Evolutionary conservation across 2,797 vertebrate genomes (phyloP).

Genomic region (Girardinus metallicus): DNA sequence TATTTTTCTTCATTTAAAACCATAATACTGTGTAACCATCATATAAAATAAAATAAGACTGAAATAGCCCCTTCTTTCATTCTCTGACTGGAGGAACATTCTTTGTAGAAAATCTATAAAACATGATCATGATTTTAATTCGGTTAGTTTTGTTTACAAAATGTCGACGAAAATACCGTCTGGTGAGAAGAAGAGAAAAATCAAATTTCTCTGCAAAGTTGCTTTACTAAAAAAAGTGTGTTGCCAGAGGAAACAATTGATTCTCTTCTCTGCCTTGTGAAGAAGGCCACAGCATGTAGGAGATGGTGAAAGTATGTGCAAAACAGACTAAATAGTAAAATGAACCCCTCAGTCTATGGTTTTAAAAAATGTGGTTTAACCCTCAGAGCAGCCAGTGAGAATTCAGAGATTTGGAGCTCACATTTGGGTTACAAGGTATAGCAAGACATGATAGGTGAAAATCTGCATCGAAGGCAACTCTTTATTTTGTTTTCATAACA

Average conservation of each 20-base stretch:
- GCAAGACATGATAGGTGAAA: conserved; percentile 49
- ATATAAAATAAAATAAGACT: conserved; percentile 28
- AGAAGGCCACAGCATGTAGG: conserved; percentile 61
- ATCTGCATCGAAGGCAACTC: conserved; percentile 67
- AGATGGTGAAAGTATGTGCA: conserved; percentile 64
- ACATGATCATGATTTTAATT: conserved; percentile 27
- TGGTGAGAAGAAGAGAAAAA: conserved; percentile 33
- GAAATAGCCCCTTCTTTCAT: conserved; percentile 30
- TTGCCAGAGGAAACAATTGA: conserved; percentile 32
- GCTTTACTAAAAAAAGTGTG: conserved; percentile 16
- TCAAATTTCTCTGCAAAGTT: conserved; percentile 30
- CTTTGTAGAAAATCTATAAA: conserved; percentile 34
- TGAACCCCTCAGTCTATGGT: conserved; percentile 19
- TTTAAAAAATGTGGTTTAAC: conserved; percentile 53
- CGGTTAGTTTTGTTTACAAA: conserved; percentile 25
- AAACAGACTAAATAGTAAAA: conserved; percentile 73
- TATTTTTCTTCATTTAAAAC: conserved; percentile 19
- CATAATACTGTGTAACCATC: conserved; percentile 13
- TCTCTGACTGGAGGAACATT: conserved; percentile 30
- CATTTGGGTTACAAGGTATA: conserved; percentile 63
- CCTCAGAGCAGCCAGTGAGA: conserved; percentile 34
- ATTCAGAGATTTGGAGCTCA: conserved; percentile 25
- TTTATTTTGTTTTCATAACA: conserved; percentile 71
- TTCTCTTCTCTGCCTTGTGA: conserved; percentile 40
- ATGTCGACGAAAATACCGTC: conserved; percentile 39